Evolutionary conservation across 1,140 invertebrate species (phyloP).

Genomic region (Cryptotermes secundus): DNA sequence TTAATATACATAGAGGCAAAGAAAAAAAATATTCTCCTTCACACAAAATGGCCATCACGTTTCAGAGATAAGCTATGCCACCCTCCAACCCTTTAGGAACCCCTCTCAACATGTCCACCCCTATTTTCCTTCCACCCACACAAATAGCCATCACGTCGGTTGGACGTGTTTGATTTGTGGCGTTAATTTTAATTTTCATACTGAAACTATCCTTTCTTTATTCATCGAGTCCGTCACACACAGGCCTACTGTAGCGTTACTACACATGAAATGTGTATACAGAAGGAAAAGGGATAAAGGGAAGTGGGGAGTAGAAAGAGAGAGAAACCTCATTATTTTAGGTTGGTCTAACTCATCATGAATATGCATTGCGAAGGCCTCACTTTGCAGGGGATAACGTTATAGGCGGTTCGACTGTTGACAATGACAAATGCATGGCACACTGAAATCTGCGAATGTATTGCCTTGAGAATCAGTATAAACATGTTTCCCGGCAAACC

Average conservation of each 20-base stretch:
- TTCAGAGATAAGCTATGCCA: not conserved
- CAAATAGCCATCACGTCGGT: not conserved
- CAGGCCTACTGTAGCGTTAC: not conserved
- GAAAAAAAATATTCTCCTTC: not conserved
- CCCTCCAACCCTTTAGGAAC: not conserved
- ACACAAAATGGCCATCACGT: not conserved
- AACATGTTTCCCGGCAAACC: too few species aligned
- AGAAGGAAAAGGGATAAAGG: not conserved
- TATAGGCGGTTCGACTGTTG: too few species aligned
- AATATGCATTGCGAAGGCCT: not conserved
- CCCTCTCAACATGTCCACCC: not conserved
- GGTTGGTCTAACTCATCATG: not conserved
- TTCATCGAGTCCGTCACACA: not conserved
- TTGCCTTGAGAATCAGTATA: too few species aligned
- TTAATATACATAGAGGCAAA: not conserved
- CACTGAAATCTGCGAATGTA: too few species aligned
- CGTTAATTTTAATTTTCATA: constrained; percentile 6
- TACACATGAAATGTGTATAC: not conserved
- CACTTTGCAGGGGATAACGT: not conserved
- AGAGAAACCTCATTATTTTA: constrained; percentile 1
- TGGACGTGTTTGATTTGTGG: not conserved
- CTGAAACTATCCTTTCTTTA: not conserved
- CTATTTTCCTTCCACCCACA: constrained; percentile 1
- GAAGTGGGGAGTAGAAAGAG: not conserved
- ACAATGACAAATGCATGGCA: too few species aligned